A percentile compares a stretch with the other conserved stretches of the same genome.
These are phyloP conservation scores for mouse (Mus musculus) DNA, from an alignment of 2,113 vertebrate species.

Conservation along the genomic window GRCm39 chr5:69253001-69253500, in stretches of 20 bases:
- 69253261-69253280: not conserved
- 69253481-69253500: not conserved
- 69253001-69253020: too few relatives aligned
- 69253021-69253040: too few relatives aligned
- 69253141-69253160: not conserved
- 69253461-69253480: not conserved
- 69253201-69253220: not conserved
- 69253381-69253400: not conserved
- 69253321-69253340: too few relatives aligned
- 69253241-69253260: not conserved
- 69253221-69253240: not conserved
- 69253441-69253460: fast-evolving
- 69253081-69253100: not conserved
- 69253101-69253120: not conserved
- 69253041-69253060: not conserved
- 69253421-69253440: not conserved
- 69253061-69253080: not conserved
- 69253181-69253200: not conserved
- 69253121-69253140: not conserved
- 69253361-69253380: too few relatives aligned
- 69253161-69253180: not conserved
- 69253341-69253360: not conserved
- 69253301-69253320: not conserved
- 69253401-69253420: not conserved
- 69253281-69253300: not conserved